Base-by-base conservation (phyloP, 2,797 vertebrate species). In the Coregonus sp. region DNA sequence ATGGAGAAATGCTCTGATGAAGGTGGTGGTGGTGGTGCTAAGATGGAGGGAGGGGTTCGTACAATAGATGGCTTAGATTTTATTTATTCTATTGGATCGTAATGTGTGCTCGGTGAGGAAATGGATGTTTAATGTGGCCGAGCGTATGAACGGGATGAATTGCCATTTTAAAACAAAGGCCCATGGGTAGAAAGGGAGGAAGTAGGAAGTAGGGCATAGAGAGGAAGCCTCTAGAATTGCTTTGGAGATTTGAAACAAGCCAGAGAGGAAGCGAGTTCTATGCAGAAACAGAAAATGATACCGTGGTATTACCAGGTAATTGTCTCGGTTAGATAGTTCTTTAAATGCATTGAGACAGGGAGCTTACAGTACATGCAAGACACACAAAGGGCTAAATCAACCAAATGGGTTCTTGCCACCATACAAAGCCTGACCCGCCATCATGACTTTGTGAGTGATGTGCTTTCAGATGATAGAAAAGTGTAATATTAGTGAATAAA, bases 71-170 rank as follows among this genome's bases (percentile, higher is more conserved):
- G 85, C 88, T 76, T 83, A 87, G 89, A 56, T 69, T 90, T 93
- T 91, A 92, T 92, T 93, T 86, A 87, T 89, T 90, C 89, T 88
- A 90, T 91, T 87, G 89, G 90, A 90, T 92, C 88, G 85, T 94
- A 93, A 94, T 93, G 2, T 76, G 86, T 86, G 80, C 85, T 86
- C 40, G 40, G 9, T 47, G 88, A 92, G 91, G 91, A 94, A 93
- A 92, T 92, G 88, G 90, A 92, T 92, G 93, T 92, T 93, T 92
- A 93, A 93, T 87, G 89, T 87, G 89, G 86, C 90, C 86, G 92
- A 90, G 90, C 87, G 76, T 86, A 86, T 83, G 86, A 88, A 87
- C 81, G 81, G 89, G 89, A 93, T 90, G 87, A 92, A 92, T 91
- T 91, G 92, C 89, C 92, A 90, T 93, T 94, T 75, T 93, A 90